Evolutionary conservation across 2,888 invertebrate species (phyloP).

Genomic region (Plemyria rubiginata): DNA sequence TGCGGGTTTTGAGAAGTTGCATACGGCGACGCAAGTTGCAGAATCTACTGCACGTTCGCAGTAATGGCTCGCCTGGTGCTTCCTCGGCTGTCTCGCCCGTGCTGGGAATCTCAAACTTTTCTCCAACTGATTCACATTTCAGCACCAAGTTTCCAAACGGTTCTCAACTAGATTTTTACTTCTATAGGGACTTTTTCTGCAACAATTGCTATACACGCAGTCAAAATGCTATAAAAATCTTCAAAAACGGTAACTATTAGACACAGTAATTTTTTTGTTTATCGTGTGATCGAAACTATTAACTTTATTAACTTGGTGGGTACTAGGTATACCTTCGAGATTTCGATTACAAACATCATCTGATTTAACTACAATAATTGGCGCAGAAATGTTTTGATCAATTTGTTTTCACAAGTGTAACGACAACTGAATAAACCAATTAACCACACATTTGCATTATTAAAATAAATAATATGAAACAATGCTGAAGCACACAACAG

Average conservation of each 20-base stretch:
- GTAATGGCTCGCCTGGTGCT: constrained; percentile 30
- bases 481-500: constrained; percentile 7
- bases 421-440: neutral
- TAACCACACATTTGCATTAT: constrained; percentile 5
- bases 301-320: neutral
- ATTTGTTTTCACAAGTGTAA: constrained; percentile 13
- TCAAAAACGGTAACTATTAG: constrained; percentile 17
- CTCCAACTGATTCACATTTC: constrained; percentile 31
- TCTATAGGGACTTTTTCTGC: constrained; percentile 9
- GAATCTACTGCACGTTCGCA: constrained; percentile 26
- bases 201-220: constrained; percentile 21
- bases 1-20: constrained; percentile 19
- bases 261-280: constrained; percentile 1
- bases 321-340: no score
- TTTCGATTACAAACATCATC: no score
- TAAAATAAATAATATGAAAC: constrained; percentile 17
- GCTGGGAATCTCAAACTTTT: constrained; percentile 36
- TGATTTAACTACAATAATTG: neutral
- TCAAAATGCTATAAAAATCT: constrained; percentile 22
- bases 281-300: constrained; percentile 5
- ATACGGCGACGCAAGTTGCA: constrained; percentile 19
- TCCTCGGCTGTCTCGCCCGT: constrained; percentile 28
- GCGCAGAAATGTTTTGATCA: neutral
- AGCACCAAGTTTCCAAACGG: constrained; percentile 37
- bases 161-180: constrained; percentile 30